phyloP scores from a whole-genome alignment of 2,113 vertebrate species.

The Rhinolophus ferrumequinum region DNA sequence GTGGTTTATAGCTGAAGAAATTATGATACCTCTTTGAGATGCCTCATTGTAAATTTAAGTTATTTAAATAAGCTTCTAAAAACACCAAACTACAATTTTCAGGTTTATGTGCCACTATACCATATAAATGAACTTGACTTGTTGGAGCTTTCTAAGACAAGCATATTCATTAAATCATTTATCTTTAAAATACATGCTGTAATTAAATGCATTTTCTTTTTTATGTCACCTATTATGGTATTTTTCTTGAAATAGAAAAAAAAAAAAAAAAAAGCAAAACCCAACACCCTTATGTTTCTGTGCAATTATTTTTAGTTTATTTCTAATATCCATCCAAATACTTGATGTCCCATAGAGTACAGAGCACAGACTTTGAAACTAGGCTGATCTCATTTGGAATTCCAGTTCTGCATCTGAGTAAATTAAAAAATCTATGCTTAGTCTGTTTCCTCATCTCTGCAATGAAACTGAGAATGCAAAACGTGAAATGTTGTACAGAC shows the following conservation, averaged over 20 bases:
- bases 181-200: not conserved
- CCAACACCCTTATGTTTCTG: not conserved
- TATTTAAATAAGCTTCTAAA: constrained; percentile 41
- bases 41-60: constrained; percentile 58
- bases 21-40: constrained; percentile 54
- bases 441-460: constrained; percentile 15
- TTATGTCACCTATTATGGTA: not conserved
- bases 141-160: not conserved
- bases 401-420: not conserved
- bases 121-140: constrained; percentile 32
- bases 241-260: not conserved
- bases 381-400: not conserved
- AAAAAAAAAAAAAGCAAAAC: not conserved
- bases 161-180: not conserved
- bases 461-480: constrained; percentile 2
- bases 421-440: not conserved
- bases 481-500: not conserved
- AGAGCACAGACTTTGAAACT: not conserved
- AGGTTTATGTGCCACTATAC: not conserved
- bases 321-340: not conserved
- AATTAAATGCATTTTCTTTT: not conserved
- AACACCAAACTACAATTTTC: constrained; percentile 47
- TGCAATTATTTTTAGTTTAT: constrained; percentile 22
- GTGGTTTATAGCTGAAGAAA: constrained; percentile 54
- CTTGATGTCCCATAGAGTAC: not conserved